A percentile compares a stretch with the other conserved stretches of the same genome.
These are phyloP conservation scores for Lithophane ornitopus DNA, from an alignment of 2,888 invertebrate species.

Conservation along the genomic window DNA sequence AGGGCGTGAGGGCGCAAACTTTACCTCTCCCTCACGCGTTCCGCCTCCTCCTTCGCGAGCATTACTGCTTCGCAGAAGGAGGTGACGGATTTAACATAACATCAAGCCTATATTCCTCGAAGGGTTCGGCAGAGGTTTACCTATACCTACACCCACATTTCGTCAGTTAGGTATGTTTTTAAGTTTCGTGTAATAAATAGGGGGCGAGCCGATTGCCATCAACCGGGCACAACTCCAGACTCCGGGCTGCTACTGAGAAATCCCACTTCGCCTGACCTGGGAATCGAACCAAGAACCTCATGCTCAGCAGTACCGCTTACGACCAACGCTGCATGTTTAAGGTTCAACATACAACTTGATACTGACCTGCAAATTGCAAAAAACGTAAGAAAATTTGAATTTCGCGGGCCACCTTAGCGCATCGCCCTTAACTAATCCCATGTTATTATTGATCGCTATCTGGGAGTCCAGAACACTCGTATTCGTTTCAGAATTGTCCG, in stretches of 20 bases:
- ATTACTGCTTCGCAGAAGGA: too few relatives aligned
- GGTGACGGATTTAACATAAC: too few relatives aligned
- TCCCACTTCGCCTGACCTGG: background rate
- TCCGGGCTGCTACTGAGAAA: background rate
- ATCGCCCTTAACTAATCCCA: background rate
- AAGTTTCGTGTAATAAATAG: background rate
- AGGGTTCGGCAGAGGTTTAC: background rate
- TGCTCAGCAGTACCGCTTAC: rapidly evolving
- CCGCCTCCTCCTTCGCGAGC: too few relatives aligned
- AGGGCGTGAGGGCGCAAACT: too few relatives aligned
- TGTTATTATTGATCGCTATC: background rate
- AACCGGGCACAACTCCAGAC: background rate
- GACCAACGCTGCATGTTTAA: background rate
- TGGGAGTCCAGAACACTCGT: background rate
- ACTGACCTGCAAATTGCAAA: too few relatives aligned
- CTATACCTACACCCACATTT: background rate
- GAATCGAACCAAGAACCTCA: background rate
- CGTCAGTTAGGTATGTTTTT: too few relatives aligned
- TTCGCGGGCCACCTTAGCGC: too few relatives aligned
- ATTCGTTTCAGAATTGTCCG: background rate
- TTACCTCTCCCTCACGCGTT: too few relatives aligned
- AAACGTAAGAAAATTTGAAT: too few relatives aligned
- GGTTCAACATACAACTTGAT: too few relatives aligned
- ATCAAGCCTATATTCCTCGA: background rate
- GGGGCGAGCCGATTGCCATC: background rate